Evolutionary conservation across 2,888 invertebrate genomes (phyloP), one percentile per base, ranked within the genome.

Genomic region (Scaptomyza flava): DNA sequence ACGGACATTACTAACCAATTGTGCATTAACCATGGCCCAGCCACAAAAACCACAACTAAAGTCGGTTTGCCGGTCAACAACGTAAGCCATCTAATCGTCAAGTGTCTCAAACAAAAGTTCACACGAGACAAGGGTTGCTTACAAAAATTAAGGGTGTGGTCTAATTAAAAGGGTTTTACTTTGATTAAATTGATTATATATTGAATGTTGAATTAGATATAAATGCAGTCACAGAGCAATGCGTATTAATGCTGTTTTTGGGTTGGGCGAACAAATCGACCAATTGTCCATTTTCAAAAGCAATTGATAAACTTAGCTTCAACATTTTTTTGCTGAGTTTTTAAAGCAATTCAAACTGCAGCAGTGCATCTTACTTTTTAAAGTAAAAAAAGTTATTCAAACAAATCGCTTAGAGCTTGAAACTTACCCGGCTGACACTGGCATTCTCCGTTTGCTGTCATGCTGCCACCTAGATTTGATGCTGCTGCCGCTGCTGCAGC

Each of bases 361-460:
- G 27, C 0, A 6, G 27, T 27, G 27, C 6, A 27, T 27, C 6
- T 27, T 27, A 27, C 4, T 27, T 4, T 27, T 27, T 4, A 4
- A 27, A 27, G 27, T 5, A 27, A 27, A 27, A 27, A 27, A 27
- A 27, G 27, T 6, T 27, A 27, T 27, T 27, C 6, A 38, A 47
- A 6, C n/a, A 5, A 14, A 14, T 42, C 0, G 20, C 6, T 23
- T 6, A 9, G 38, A 41, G 38, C 38, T 41, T 41, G 3, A 38
- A 17, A 89, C 93, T 91, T 91, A 95, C 95, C 95, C 95, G 95
- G 93, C 91, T 95, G 95, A 93, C 95, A 95, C 81, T 93, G 93
- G 93, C 95, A 96, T 92, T 95, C 94, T 27, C 72, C 77, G 56
- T 57, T 70, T 31, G 31, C 38, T 38, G 48, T 53, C 42, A 53